phyloP scores from a whole-genome alignment of 2,888 invertebrate genomes.

The Parochlus steinenii region DNA sequence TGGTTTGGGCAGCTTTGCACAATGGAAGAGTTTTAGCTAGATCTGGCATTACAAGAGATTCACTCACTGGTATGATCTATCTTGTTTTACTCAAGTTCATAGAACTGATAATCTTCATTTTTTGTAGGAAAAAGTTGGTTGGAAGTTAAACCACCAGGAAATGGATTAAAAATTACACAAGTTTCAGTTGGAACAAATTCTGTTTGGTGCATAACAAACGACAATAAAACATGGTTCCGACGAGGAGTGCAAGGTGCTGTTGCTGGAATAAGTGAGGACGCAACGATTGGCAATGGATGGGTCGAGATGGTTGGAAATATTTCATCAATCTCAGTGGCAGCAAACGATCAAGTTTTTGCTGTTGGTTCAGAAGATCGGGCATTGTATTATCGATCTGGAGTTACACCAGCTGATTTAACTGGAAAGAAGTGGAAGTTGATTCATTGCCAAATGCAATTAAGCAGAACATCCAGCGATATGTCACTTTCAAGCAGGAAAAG shows the following conservation, averaged over 20 bases:
- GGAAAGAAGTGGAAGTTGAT: conserved; percentile 76
- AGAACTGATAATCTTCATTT: not conserved
- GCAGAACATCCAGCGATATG: conserved; percentile 64
- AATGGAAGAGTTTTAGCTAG: conserved; percentile 70
- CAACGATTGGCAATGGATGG: conserved; percentile 72
- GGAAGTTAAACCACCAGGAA: conserved; percentile 58
- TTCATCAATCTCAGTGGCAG: conserved; percentile 65
- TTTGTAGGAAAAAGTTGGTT: conserved; percentile 69
- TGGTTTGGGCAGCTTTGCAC: conserved; percentile 76
- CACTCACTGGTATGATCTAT: conserved; percentile 20
- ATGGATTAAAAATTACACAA: conserved; percentile 51
- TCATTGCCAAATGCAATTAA: conserved; percentile 65
- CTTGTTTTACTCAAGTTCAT: conserved; percentile 12
- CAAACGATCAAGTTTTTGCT: conserved; percentile 80
- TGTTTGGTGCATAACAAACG: conserved; percentile 61
- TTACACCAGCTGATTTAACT: conserved; percentile 55
- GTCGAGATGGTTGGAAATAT: conserved; percentile 79
- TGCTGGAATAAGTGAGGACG: conserved; percentile 53
- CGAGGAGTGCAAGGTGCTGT: conserved; percentile 52
- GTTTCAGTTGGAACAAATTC: conserved; percentile 68
- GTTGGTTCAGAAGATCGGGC: conserved; percentile 68
- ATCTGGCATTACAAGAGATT: conserved; percentile 64
- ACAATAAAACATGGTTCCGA: conserved; percentile 76
- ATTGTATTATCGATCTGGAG: conserved; percentile 64
- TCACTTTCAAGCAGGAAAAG: conserved; percentile 42